Evolutionary conservation across 2,797 vertebrate species (phyloP).

Genomic region (Sebastes matsubarae): DNA sequence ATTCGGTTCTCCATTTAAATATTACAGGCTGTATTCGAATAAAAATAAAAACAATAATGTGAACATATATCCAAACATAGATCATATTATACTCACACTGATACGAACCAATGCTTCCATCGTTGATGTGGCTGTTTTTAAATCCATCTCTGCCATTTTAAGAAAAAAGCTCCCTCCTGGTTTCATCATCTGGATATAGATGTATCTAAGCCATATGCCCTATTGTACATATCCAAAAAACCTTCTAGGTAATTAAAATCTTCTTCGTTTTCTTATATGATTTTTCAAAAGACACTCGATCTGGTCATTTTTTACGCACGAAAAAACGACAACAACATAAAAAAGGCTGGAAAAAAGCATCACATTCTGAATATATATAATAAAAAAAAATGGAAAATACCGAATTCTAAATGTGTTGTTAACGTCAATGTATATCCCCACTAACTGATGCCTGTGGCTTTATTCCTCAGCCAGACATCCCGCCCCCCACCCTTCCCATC

Average conservation of each 20-base stretch:
- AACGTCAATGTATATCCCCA: slow-evolving; percentile 3
- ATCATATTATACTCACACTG: slow-evolving; percentile 84
- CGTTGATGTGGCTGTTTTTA: slow-evolving; percentile 86
- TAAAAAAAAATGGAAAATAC: background rate
- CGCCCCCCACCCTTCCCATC: slow-evolving; percentile 43
- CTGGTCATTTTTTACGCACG: slow-evolving; percentile 34
- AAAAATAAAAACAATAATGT: background rate
- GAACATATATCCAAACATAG: background rate
- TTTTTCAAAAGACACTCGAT: slow-evolving; percentile 2
- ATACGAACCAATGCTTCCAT: slow-evolving; percentile 91
- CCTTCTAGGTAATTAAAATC: background rate
- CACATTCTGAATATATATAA: background rate
- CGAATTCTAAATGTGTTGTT: background rate
- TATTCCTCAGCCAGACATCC: slow-evolving; percentile 58
- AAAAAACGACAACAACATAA: background rate
- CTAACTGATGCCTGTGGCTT: slow-evolving; percentile 63
- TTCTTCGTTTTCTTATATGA: background rate
- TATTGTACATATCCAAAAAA: slow-evolving; percentile 18
- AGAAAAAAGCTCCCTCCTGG: slow-evolving; percentile 43
- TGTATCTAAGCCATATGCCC: slow-evolving; percentile 25
- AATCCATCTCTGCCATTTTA: slow-evolving; percentile 87
- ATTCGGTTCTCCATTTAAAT: background rate
- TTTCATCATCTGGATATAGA: slow-evolving; percentile 59
- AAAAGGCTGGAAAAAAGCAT: background rate
- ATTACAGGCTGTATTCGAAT: background rate